Conservation (phyloP, 1,140 invertebrate species). For the Trichonephila clavipes region DNA sequence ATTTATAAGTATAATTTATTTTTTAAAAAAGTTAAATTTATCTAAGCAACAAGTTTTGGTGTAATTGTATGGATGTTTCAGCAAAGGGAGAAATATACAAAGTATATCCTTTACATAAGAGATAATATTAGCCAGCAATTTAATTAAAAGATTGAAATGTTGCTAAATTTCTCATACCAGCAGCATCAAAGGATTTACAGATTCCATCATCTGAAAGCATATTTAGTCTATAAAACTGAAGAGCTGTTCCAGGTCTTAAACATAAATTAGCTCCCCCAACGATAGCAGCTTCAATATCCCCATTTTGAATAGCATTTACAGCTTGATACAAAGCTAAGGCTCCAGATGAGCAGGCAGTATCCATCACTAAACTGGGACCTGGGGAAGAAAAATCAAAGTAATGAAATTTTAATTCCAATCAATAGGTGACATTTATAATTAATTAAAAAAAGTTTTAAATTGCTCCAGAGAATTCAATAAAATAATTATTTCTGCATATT, state of each 20-base stretch:
- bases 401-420: conserved; percentile 4
- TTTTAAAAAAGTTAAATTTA: too few relatives aligned
- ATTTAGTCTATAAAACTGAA: conserved; percentile 95
- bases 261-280: conserved; percentile 93
- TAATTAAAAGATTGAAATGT: too few relatives aligned
- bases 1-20: too few relatives aligned
- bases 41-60: too few relatives aligned
- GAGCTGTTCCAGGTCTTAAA: conserved; percentile 91
- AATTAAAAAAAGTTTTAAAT: neutral
- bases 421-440: neutral
- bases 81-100: too few relatives aligned
- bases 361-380: conserved; percentile 95
- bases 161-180: conserved; percentile 83
- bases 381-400: neutral
- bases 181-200: conserved; percentile 96
- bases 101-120: too few relatives aligned
- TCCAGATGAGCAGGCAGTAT: conserved; percentile 97
- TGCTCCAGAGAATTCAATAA: too few relatives aligned
- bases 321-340: conserved; percentile 94
- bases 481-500: too few relatives aligned
- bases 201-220: conserved; percentile 94
- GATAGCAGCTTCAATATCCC: conserved; percentile 94
- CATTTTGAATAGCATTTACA: conserved; percentile 88
- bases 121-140: too few relatives aligned
- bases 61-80: too few relatives aligned